These are phyloP conservation scores for Melitaea cinxia DNA, from an alignment of 1,140 invertebrate genomes.

Conservation along the genomic window DNA sequence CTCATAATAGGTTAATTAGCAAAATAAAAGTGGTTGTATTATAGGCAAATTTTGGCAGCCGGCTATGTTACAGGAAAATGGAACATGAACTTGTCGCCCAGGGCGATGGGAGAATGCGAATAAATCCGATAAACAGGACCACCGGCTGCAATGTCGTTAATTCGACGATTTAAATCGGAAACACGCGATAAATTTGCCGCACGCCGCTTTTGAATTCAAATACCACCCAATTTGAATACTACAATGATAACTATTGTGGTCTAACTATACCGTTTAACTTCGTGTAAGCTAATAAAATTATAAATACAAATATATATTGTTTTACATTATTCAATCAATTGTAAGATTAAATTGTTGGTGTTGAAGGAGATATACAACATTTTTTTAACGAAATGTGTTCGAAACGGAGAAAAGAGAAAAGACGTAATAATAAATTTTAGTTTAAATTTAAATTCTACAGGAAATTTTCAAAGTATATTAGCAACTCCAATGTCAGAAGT, in stretches of 20 bases:
- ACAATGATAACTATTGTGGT: conserved; percentile 42
- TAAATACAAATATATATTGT: not conserved
- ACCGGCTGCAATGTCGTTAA: conserved; percentile 62
- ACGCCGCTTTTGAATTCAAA: conserved; percentile 69
- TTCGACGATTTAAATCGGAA: conserved; percentile 76
- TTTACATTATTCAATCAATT: too few relatives aligned
- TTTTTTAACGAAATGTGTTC: too few relatives aligned
- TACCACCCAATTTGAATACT: conserved; percentile 47
- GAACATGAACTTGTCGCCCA: conserved; percentile 29
- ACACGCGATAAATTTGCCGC: conserved; percentile 72
- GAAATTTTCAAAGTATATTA: too few relatives aligned
- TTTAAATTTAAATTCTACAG: too few relatives aligned
- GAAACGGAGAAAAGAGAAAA: too few relatives aligned
- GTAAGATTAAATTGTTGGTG: too few relatives aligned
- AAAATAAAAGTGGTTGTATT: not conserved
- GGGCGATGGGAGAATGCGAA: conserved; percentile 45
- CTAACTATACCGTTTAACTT: conserved; percentile 16
- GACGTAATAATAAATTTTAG: too few relatives aligned
- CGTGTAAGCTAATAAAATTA: not conserved
- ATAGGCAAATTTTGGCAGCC: not conserved
- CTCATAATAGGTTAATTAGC: too few relatives aligned
- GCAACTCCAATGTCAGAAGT: too few relatives aligned
- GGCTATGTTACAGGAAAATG: conserved; percentile 1
- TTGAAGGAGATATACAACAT: too few relatives aligned
- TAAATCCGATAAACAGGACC: conserved; percentile 61